Conservation (phyloP, 1,140 invertebrate genomes). For the Mycetomoellerius zeteki region DNA sequence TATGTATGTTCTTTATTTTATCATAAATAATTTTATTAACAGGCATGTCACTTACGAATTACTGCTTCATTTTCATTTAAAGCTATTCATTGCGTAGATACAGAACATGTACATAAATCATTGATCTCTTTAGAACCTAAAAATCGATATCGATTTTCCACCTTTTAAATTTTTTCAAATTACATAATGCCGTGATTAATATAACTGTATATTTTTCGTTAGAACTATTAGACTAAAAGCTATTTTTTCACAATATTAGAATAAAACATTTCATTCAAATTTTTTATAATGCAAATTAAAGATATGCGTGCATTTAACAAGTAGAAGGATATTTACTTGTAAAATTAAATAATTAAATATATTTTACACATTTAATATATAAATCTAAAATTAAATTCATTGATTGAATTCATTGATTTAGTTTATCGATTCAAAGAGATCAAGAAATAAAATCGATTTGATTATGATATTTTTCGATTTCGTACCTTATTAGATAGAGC, state of each 20-base stretch:
- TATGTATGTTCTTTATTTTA: too few relatives aligned
- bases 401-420: not conserved
- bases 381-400: conserved; percentile 1
- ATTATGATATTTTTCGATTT: not conserved
- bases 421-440: not conserved
- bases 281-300: conserved; percentile 1
- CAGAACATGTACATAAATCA: conserved; percentile 67
- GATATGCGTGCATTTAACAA: not conserved
- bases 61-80: too few relatives aligned
- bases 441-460: not conserved
- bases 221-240: not conserved
- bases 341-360: conserved; percentile 9
- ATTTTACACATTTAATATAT: not conserved
- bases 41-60: too few relatives aligned
- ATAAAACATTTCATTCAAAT: not conserved
- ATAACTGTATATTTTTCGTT: not conserved
- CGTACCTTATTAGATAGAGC: conserved; percentile 64
- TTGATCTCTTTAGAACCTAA: conserved; percentile 75
- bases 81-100: too few relatives aligned
- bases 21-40: too few relatives aligned
- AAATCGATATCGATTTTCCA: conserved; percentile 42
- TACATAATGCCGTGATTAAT: not conserved
- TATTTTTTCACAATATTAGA: not conserved
- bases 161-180: not conserved
- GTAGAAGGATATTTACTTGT: not conserved